Evolutionary conservation across 2,113 vertebrate species (phyloP).

Genomic region (Serilophus lunatus): DNA sequence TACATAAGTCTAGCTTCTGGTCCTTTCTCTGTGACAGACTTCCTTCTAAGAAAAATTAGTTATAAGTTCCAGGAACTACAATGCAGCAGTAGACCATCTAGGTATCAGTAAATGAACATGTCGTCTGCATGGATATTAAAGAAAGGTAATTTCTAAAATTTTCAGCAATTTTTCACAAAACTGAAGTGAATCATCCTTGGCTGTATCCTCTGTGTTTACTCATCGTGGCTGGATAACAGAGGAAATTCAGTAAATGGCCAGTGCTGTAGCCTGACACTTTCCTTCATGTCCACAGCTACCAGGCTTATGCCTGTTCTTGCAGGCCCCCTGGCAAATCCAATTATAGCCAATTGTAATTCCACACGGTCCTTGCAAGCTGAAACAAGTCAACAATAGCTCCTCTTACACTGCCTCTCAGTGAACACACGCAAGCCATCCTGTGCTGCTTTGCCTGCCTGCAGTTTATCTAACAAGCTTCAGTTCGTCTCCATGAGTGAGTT

Average conservation of each 20-base stretch:
- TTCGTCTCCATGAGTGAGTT: constrained; percentile 49
- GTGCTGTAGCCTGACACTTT: background rate
- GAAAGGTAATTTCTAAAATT: background rate
- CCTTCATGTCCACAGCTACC: background rate
- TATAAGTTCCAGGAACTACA: background rate
- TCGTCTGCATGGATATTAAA: background rate
- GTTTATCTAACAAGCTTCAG: constrained; percentile 70
- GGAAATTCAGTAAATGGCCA: background rate
- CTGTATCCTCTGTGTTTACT: background rate
- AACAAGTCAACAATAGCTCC: constrained; percentile 65
- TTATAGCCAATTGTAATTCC: background rate
- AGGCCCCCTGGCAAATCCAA: background rate
- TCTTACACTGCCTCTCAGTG: constrained; percentile 57
- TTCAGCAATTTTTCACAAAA: background rate
- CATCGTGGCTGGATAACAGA: background rate
- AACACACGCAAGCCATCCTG: background rate
- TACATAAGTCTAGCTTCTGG: background rate
- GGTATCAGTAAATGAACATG: background rate
- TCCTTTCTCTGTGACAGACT: background rate
- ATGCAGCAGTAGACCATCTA: background rate
- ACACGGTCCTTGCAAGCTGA: constrained; percentile 51
- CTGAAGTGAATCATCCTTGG: background rate
- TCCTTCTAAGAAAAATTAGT: background rate
- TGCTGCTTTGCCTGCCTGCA: constrained; percentile 50
- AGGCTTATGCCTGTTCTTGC: background rate